These are phyloP conservation scores for Upupa epops DNA, from an alignment of 2,113 vertebrate species.

Conservation along the genomic window DNA sequence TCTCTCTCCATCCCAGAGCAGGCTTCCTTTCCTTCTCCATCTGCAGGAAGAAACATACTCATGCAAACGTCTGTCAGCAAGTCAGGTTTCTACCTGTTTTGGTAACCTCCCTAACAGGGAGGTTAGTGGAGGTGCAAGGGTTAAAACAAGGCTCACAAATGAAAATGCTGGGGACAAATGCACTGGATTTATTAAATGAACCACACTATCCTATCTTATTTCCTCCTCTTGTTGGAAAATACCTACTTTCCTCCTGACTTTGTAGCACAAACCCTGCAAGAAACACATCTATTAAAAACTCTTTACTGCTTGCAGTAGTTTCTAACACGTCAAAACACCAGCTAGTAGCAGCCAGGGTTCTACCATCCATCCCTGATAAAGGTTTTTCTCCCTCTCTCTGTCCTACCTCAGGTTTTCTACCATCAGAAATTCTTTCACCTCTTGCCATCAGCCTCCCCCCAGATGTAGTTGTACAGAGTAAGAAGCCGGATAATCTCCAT, in stretches of 20 bases:
- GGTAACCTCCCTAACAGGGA: background rate
- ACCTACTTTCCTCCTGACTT: background rate
- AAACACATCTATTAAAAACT: background rate
- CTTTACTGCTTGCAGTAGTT: background rate
- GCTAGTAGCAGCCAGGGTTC: background rate
- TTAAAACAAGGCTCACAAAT: background rate
- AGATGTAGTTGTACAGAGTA: background rate
- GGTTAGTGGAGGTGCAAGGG: background rate
- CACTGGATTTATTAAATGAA: background rate
- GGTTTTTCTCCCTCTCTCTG: background rate
- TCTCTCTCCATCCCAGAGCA: background rate
- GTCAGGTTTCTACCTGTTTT: background rate
- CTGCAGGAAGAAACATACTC: background rate
- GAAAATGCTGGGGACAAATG: background rate
- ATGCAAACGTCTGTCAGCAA: background rate
- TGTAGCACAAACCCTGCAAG: background rate
- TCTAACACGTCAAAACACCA: background rate
- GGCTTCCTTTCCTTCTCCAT: background rate
- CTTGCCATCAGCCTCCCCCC: background rate
- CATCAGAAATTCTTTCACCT: background rate
- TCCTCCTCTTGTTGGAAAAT: background rate
- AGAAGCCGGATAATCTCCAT: rapidly evolving
- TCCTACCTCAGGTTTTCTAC: background rate
- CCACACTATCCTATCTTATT: slow-evolving; percentile 1
- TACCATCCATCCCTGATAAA: background rate